Percentiles rank a stretch among this genome's conserved stretches.
phyloP scores from a whole-genome alignment of 1,140 invertebrate species.

The Araneus ventricosus region DNA sequence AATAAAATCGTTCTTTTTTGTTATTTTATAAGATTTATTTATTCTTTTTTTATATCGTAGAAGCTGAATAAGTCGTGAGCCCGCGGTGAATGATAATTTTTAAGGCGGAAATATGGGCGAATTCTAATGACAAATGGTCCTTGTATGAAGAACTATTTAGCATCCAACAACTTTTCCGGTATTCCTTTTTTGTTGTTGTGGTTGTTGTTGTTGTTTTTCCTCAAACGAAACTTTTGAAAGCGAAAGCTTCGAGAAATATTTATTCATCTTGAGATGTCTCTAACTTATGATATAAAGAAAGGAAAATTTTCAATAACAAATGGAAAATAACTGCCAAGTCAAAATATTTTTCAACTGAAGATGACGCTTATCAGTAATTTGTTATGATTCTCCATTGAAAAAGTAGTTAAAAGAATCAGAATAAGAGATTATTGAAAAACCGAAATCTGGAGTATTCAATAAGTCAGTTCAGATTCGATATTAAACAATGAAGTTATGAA shows the following conservation, averaged over 20 bases:
- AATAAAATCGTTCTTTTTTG: not conserved
- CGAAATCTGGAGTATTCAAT: too few relatives aligned
- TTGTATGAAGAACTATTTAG: not conserved
- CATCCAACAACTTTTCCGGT: not conserved
- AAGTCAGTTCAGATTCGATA: too few relatives aligned
- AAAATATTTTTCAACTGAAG: too few relatives aligned
- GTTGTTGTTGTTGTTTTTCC: not conserved
- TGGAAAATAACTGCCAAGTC: not conserved
- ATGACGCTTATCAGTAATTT: too few relatives aligned
- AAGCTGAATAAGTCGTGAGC: not conserved
- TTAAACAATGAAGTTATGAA: too few relatives aligned
- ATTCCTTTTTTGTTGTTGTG: not conserved
- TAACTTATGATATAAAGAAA: not conserved
- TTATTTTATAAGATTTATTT: not conserved
- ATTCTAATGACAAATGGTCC: not conserved
- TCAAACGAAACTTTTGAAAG: not conserved
- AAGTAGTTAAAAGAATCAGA: too few relatives aligned
- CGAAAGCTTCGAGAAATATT: not conserved
- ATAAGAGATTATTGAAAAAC: too few relatives aligned
- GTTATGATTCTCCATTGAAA: too few relatives aligned
- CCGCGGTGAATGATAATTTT: not conserved
- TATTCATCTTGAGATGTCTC: not conserved
- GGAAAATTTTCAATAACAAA: not conserved
- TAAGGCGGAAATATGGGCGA: not conserved
- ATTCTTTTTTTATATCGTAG: not conserved